These are phyloP conservation scores for Sinocyclocheilus maitianheensis DNA, from an alignment of 2,113 vertebrate genomes.

Conservation along the genomic window DNA sequence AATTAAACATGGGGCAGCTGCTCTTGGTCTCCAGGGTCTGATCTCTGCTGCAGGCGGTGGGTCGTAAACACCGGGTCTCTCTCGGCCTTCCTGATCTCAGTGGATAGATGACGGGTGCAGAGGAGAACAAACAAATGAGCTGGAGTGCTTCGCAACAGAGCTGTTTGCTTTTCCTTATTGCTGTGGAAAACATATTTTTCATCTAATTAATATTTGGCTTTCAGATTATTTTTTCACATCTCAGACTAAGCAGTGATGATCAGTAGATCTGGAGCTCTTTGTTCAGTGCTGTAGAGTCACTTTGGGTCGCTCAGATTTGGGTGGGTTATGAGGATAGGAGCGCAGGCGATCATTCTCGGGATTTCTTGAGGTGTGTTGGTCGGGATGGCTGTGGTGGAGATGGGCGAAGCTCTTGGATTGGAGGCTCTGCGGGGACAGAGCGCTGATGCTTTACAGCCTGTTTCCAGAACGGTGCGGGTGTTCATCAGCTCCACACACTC, in stretches of 20 bases:
- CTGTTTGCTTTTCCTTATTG: neutral
- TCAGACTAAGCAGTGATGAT: neutral
- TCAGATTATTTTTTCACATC: neutral
- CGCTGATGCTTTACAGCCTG: constrained; percentile 23
- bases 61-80: constrained; percentile 60
- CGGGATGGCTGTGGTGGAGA: constrained; percentile 22
- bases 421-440: constrained; percentile 60
- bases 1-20: constrained; percentile 45
- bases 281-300: neutral
- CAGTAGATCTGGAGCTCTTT: neutral
- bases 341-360: neutral
- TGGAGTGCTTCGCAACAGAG: neutral
- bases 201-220: neutral
- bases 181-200: neutral
- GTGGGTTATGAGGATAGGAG: neutral
- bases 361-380: neutral
- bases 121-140: constrained; percentile 51
- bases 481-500: constrained; percentile 80
- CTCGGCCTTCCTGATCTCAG: constrained; percentile 56
- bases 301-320: neutral
- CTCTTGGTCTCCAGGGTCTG: constrained; percentile 37
- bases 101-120: constrained; percentile 49
- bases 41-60: constrained; percentile 38
- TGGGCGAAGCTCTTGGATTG: constrained; percentile 43
- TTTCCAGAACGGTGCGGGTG: constrained; percentile 70